Evolutionary conservation across 2,113 vertebrate species (phyloP).

Genomic region (Oryctolagus cuniculus): mOryCun1.1 NC_091442.1:9684001-9684500

Average conservation of each 20-base stretch:
- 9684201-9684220: neutral
- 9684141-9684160: neutral
- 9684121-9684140: neutral
- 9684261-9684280: neutral
- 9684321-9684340: neutral
- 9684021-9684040: too few relatives aligned
- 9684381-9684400: neutral
- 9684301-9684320: neutral
- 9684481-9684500: neutral
- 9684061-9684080: too few relatives aligned
- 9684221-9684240: accelerated
- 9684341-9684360: neutral
- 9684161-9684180: accelerated
- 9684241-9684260: neutral
- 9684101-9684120: neutral
- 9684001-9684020: too few relatives aligned
- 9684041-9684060: too few relatives aligned
- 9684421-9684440: neutral
- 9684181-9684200: neutral
- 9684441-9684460: neutral
- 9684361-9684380: neutral
- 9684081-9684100: too few relatives aligned
- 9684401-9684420: accelerated
- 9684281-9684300: neutral
- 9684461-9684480: neutral